Evolutionary conservation across 1,140 invertebrate genomes (phyloP).

Genomic region (Cydia splendana): DNA sequence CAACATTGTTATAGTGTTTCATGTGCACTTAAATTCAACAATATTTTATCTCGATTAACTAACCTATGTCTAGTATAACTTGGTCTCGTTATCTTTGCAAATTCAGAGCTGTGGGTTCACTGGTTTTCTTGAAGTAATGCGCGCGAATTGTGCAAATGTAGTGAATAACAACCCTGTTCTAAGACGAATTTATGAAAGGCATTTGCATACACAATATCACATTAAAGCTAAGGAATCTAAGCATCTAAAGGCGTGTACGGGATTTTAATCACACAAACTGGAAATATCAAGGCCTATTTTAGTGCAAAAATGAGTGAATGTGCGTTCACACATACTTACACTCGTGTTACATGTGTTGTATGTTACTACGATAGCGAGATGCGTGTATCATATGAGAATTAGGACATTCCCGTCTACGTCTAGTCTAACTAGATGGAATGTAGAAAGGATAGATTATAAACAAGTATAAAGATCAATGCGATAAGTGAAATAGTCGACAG

Average conservation of each 20-base stretch:
- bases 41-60: neutral
- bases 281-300: constrained; percentile 14
- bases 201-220: constrained; percentile 44
- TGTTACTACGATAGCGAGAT: constrained; percentile 69
- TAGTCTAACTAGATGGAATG: constrained; percentile 53
- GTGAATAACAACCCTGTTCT: constrained; percentile 8
- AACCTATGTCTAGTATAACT: neutral
- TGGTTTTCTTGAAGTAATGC: neutral
- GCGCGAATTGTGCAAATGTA: neutral
- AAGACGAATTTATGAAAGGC: constrained; percentile 49
- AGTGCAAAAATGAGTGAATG: constrained; percentile 38
- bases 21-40: neutral
- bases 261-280: neutral
- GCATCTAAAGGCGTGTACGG: constrained; percentile 15
- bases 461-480: neutral
- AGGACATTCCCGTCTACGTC: constrained; percentile 63
- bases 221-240: constrained; percentile 9
- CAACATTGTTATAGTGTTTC: constrained; percentile 20
- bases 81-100: neutral
- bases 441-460: constrained; percentile 42
- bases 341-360: constrained; percentile 53
- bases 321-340: constrained; percentile 29
- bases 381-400: constrained; percentile 68
- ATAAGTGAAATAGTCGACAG: too few species aligned
- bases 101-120: neutral